phyloP scores from a whole-genome alignment of 2,888 invertebrate genomes.

The Tipula unca region DNA sequence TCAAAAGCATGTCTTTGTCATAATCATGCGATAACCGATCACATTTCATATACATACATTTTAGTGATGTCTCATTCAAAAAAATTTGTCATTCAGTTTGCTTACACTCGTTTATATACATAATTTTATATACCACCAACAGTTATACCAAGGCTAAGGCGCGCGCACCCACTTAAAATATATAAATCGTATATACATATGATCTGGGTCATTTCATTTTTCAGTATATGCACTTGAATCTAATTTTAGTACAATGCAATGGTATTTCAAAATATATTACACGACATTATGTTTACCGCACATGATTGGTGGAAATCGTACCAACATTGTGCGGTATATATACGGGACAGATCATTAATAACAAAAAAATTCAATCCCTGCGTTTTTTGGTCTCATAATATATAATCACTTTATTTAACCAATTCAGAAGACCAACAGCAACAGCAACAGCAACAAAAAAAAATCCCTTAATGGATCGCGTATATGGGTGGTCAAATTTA shows the following conservation, averaged over 20 bases:
- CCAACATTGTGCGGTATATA: neutral
- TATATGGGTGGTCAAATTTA: neutral
- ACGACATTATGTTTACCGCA: too few relatives aligned
- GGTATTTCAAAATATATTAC: too few relatives aligned
- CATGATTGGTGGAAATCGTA: too few relatives aligned
- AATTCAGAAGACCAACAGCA: neutral
- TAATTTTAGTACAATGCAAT: too few relatives aligned
- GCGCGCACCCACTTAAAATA: neutral
- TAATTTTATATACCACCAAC: neutral
- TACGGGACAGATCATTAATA: neutral
- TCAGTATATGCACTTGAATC: too few relatives aligned
- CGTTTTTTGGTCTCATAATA: neutral
- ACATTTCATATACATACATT: neutral
- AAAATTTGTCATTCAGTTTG: too few relatives aligned
- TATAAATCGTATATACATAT: neutral
- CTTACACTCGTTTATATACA: neutral
- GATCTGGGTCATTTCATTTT: neutral
- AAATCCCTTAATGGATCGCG: neutral
- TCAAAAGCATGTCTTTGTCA: neutral
- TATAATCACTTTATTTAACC: neutral
- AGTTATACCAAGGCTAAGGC: neutral
- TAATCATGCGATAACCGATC: neutral
- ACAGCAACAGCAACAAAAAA: too few relatives aligned
- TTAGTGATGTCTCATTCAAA: neutral
- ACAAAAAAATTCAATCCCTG: neutral